Evolutionary conservation across 2,797 vertebrate genomes (phyloP).

Genomic region (Onychomys torridus): DNA sequence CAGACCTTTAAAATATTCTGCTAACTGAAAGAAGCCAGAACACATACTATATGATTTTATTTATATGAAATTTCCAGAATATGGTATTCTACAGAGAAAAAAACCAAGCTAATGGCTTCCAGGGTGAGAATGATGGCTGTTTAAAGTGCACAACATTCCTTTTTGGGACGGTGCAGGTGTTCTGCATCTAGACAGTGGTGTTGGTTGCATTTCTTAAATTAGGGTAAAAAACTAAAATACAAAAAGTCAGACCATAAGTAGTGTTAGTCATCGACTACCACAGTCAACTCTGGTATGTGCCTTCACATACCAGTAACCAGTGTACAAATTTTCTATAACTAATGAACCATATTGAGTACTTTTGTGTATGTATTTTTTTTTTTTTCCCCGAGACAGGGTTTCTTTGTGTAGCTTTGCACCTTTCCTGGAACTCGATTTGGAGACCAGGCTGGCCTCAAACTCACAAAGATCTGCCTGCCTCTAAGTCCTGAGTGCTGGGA

Average conservation of each 20-base stretch:
- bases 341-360: neutral
- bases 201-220: neutral
- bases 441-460: too few relatives aligned
- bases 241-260: neutral
- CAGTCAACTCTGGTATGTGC: neutral
- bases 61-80: neutral
- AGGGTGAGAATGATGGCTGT: neutral
- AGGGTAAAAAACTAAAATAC: neutral
- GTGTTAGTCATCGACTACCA: neutral
- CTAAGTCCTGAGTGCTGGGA: too few relatives aligned
- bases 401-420: too few relatives aligned
- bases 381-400: too few relatives aligned
- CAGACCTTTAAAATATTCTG: neutral
- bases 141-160: neutral
- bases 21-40: neutral
- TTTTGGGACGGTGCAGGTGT: neutral
- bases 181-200: neutral
- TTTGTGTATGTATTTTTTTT: neutral
- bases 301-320: neutral
- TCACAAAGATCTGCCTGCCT: too few relatives aligned
- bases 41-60: neutral
- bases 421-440: too few relatives aligned
- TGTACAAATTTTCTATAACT: conserved; percentile 12
- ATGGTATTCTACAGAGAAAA: neutral
- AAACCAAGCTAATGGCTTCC: neutral